Conservation (phyloP, 2,113 vertebrate genomes). For the Charadrius vociferus region DNA sequence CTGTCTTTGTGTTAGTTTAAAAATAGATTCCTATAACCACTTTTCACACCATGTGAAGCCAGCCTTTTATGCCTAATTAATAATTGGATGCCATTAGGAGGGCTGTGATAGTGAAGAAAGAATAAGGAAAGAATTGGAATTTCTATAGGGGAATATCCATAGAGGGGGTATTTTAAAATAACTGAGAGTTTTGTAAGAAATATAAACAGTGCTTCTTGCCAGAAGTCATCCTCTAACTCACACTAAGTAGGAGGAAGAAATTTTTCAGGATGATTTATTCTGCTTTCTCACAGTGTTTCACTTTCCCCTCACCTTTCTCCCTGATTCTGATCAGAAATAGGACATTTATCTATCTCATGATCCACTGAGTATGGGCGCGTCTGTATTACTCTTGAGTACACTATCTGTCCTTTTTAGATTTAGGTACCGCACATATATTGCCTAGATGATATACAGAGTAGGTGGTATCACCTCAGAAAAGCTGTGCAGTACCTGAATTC, state of each 20-base stretch:
- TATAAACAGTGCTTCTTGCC: not conserved
- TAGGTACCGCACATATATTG: not conserved
- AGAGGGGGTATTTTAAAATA: not conserved
- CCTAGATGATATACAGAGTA: not conserved
- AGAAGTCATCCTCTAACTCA: not conserved
- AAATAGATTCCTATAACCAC: not conserved
- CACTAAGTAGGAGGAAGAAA: not conserved
- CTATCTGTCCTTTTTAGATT: not conserved
- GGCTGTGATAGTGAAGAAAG: not conserved
- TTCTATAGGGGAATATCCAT: not conserved
- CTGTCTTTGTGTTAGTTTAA: not conserved
- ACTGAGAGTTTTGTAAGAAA: not conserved
- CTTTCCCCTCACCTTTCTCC: not conserved
- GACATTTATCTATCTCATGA: not conserved
- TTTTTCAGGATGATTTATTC: not conserved
- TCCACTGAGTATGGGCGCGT: not conserved
- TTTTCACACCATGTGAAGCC: not conserved
- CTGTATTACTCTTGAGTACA: not conserved
- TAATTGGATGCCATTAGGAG: not conserved
- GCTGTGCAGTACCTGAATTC: not conserved
- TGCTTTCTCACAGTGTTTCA: not conserved
- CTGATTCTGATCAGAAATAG: not conserved
- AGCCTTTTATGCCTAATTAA: not conserved
- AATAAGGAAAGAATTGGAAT: not conserved
- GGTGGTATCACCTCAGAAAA: not conserved